A percentile compares a stretch with the other conserved stretches of the same genome.
phyloP scores from a whole-genome alignment of 2,797 vertebrate genomes.

The Myotis daubentonii region DNA sequence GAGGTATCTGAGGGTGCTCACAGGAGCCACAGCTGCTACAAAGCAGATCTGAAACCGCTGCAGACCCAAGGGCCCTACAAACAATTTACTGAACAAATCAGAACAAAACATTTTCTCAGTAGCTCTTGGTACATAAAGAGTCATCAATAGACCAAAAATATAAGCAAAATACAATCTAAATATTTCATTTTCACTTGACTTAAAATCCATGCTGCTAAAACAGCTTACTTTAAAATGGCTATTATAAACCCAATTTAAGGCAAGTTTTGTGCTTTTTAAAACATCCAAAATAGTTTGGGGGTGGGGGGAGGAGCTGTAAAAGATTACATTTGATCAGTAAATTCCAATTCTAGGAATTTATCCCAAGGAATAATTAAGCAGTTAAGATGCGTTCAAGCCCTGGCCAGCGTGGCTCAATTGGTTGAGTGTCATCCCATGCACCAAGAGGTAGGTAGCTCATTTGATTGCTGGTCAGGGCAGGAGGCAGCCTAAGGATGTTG shows the following conservation, averaged over 20 bases:
- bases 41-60: constrained; percentile 56
- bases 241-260: constrained; percentile 53
- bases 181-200: constrained; percentile 2
- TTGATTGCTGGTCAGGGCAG: not conserved
- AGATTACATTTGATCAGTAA: not conserved
- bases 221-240: constrained; percentile 40
- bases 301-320: not conserved
- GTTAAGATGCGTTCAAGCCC: constrained; percentile 4
- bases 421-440: not conserved
- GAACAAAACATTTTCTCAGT: not conserved
- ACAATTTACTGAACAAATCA: not conserved
- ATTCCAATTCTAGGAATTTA: constrained; percentile 46
- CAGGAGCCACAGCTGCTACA: constrained; percentile 12
- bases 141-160: not conserved
- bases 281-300: not conserved
- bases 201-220: constrained; percentile 30
- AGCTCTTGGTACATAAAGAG: not conserved
- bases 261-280: constrained; percentile 42
- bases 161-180: constrained; percentile 34
- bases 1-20: not conserved
- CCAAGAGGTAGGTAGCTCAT: not conserved
- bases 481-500: not conserved
- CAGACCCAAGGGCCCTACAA: not conserved
- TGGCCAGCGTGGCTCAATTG: not conserved
- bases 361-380: constrained; percentile 22